Base-by-base conservation (phyloP, 2,888 invertebrate genomes). In the Diloba caeruleocephala region DNA sequence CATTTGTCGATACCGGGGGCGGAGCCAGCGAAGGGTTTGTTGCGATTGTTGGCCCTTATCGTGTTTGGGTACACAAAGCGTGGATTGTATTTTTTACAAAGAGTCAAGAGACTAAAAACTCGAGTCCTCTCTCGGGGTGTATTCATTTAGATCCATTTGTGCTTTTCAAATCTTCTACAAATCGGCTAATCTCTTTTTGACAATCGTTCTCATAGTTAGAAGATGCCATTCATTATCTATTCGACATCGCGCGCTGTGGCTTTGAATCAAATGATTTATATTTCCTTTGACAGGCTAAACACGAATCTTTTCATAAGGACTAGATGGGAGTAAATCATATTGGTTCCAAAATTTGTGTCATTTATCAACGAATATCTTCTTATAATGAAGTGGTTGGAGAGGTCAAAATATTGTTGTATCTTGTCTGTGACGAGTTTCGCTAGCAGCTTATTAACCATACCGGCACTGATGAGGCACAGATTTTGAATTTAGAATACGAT, bases 101-200 rank as follows among this genome's bases (percentile, higher is more conserved):
- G 73, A 84, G 76, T 82, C 82, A 76, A 83, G 66, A 82, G 79
- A 80, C 82, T 38, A 70, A 85, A 89, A 88, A 88, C 82, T 79
- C 69, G 67, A 74, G 70, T 72, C 74, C 74, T 81, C 74, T 80
- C 74, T 77, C 70, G 65, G 74, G 74, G 71, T 67, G 75, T 77
- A 79, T 85, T 85, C 84, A 81, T 82, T 84, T 78, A 69, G 68
- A 66, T 71, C 79, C 78, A 79, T 83, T 85, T 87, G 81, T 81
- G 74, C 50, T 79, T 78, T 80, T 84, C 81, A 82, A 88, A 88
- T 88, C 81, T 81, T 73, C 77, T 78, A 85, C 87, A 87, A 87
- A 90, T 89, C 89, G 79, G 82, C 81, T 87, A 83, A 89, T 85
- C 87, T 86, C 76, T 76, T 76, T 79, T 80, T 82, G 79, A 79